Evolutionary conservation across 1,140 invertebrate genomes (phyloP), one percentile per base, ranked within the genome.

Genomic region (Pteromalus puparum): DNA sequence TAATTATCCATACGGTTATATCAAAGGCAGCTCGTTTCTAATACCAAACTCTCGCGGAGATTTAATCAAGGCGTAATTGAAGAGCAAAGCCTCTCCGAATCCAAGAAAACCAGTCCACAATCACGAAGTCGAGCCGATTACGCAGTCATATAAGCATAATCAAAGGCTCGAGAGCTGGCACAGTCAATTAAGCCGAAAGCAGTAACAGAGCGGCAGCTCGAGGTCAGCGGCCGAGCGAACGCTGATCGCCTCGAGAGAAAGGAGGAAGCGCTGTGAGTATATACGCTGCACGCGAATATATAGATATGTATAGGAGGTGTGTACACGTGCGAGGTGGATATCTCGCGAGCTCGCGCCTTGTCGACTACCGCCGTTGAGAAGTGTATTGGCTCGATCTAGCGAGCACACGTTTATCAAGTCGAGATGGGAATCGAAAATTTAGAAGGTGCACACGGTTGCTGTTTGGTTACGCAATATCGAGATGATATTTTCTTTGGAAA

Each of bases 211-310:
- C 34, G 7, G 34, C 30, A 28, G 67, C 67, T 30, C 21, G 61
- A 80, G 83, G 83, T 85, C 84, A 85, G 84, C 73, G 74, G 0
- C 77, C 83, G 78, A 21, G 30, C 48, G 72, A 70, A 65, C 68
- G 30, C 15, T 12, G 34, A 65, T 65, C 42, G 75, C 75, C 48
- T 34, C 74, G 26, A 76, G 84, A 85, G 84, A 85, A 85, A 87
- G 80, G 82, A 85, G 86, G 85, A 89, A 84, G 86, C 81, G n/a
- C 48, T 38, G 77, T 34, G 28, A 42, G 13, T 21, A n/a, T n/a
- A n/a, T n/a, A 2, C 34, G 73, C 38, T 34, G 9, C 53, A 61
- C 53, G 53, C 53, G 18, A 61, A 61, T 61, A 61, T 61, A 75
- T 65, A 75, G 24, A 81, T 72, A 65, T 75, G 34, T 26, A 75